A percentile compares a stretch with the other conserved stretches of the same genome.
These are phyloP conservation scores for Tauraco erythrolophus DNA, from an alignment of 2,113 vertebrate species.

Conservation along the genomic window DNA sequence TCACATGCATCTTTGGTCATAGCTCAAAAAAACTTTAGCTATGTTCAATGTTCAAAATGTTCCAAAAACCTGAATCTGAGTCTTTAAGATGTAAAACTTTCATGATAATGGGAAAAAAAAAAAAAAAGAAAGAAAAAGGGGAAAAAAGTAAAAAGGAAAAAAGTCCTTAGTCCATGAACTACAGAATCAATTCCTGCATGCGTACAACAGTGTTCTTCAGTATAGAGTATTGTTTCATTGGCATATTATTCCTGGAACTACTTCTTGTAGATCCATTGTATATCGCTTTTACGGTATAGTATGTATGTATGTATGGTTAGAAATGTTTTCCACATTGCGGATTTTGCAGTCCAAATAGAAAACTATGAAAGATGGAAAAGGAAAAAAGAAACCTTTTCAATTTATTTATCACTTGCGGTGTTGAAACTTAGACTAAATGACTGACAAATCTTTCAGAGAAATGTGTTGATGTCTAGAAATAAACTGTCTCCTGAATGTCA, in stretches of 20 bases:
- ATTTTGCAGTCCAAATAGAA: neutral
- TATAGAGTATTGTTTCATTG: neutral
- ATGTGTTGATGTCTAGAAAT: neutral
- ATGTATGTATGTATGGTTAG: neutral
- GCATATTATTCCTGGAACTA: neutral
- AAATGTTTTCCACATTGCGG: neutral
- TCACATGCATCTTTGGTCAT: neutral
- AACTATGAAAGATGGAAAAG: neutral
- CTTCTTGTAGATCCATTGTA: neutral
- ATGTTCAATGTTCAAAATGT: neutral
- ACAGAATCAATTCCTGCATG: neutral
- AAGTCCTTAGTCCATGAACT: neutral
- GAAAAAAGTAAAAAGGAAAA: neutral
- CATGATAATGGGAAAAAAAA: no score
- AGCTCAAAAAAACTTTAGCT: neutral
- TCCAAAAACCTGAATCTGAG: neutral
- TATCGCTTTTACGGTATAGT: neutral
- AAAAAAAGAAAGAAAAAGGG: neutral
- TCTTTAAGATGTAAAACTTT: neutral
- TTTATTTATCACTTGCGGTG: neutral
- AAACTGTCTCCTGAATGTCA: neutral
- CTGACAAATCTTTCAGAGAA: neutral
- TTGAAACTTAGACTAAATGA: neutral
- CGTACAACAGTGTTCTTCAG: neutral
- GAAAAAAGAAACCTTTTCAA: neutral